These are phyloP conservation scores for Clarias gariepinus DNA, from an alignment of 2,113 vertebrate species.

Conservation along the genomic window DNA sequence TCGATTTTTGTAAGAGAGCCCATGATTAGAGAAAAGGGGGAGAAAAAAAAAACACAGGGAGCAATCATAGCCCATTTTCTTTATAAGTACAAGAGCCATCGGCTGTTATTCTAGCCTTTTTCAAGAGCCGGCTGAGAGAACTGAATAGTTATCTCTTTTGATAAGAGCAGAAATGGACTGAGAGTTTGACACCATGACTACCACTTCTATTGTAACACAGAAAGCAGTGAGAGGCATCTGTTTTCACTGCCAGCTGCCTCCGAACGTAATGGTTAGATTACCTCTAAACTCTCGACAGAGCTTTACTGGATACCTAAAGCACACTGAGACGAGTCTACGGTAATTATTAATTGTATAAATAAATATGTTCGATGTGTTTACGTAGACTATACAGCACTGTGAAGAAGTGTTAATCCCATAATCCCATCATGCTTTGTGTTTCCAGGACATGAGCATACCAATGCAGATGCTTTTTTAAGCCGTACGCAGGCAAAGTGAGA, in stretches of 20 bases:
- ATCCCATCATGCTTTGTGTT: background rate
- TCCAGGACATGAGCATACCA: background rate
- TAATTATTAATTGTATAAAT: background rate
- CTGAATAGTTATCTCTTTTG: background rate
- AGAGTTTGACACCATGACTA: slow-evolving; percentile 14
- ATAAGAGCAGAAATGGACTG: slow-evolving; percentile 15
- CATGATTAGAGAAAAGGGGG: background rate
- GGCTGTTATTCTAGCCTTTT: background rate
- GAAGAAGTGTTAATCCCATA: background rate
- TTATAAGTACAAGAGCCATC: slow-evolving; percentile 10
- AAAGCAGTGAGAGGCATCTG: background rate
- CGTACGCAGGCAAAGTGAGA: too few species aligned
- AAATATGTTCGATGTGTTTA: background rate
- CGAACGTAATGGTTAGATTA: background rate
- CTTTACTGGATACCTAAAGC: background rate
- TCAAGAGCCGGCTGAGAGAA: background rate
- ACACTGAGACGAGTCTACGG: background rate
- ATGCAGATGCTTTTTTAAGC: background rate
- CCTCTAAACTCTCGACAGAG: background rate
- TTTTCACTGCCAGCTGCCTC: background rate
- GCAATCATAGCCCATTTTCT: background rate
- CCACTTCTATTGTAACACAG: background rate
- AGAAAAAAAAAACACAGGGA: background rate
- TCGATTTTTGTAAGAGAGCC: background rate
- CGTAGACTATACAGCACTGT: background rate